phyloP scores from a whole-genome alignment of 2,888 invertebrate genomes.

The Synanthedon andrenaeformis region DNA sequence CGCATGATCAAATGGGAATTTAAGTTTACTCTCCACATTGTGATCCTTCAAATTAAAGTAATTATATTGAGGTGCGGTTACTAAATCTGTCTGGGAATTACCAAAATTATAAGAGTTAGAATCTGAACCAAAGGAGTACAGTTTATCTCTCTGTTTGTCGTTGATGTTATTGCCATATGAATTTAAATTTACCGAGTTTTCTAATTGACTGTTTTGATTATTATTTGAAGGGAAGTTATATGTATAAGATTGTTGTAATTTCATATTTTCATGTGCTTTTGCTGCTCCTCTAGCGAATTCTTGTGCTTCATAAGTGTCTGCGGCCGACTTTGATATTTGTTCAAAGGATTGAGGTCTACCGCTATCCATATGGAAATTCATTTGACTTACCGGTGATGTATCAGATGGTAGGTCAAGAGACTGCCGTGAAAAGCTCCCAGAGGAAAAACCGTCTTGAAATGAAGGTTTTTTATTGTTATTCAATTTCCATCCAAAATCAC shows the following conservation, averaged over 20 bases:
- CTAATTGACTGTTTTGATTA: slow-evolving; percentile 20
- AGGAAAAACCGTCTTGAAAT: slow-evolving; percentile 28
- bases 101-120: slow-evolving; percentile 24
- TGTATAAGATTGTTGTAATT: slow-evolving; percentile 30
- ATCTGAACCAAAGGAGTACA: slow-evolving; percentile 23
- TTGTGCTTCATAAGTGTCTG: slow-evolving; percentile 41
- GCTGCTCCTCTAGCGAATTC: slow-evolving; percentile 60
- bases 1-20: slow-evolving; percentile 57
- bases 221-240: slow-evolving; percentile 24
- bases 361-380: slow-evolving; percentile 54
- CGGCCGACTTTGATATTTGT: slow-evolving; percentile 39
- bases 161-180: slow-evolving; percentile 23
- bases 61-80: slow-evolving; percentile 46
- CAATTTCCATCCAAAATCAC: slow-evolving; percentile 63
- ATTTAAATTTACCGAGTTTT: slow-evolving; percentile 14
- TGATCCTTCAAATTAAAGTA: slow-evolving; percentile 33
- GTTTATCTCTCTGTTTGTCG: slow-evolving; percentile 36
- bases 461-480: slow-evolving; percentile 46
- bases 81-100: slow-evolving; percentile 36
- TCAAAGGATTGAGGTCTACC: slow-evolving; percentile 39
- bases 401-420: slow-evolving; percentile 27
- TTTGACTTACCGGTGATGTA: slow-evolving; percentile 41
- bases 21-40: slow-evolving; percentile 32
- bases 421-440: slow-evolving; percentile 33
- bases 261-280: slow-evolving; percentile 51